Percentiles rank a stretch among this genome's conserved stretches.
Evolutionary conservation across 2,797 vertebrate genomes (phyloP).

Genomic region (Paratrypauchen microcephalus): DNA sequence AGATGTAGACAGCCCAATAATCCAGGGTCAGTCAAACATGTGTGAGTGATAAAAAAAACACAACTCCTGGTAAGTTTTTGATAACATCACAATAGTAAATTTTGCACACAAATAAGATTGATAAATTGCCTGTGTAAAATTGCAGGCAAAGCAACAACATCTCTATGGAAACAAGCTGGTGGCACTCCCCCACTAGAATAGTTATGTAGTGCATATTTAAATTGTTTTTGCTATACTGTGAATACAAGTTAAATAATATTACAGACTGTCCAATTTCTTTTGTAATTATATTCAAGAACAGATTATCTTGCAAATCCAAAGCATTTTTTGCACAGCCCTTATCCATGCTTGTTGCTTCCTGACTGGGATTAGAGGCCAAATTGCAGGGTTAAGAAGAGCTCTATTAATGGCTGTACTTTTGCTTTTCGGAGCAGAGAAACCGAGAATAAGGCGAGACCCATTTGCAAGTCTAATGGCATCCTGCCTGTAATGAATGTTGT

Average conservation of each 20-base stretch:
- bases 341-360: constrained; percentile 34
- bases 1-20: too few relatives aligned
- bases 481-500: constrained; percentile 54
- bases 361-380: constrained; percentile 39
- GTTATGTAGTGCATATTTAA: too few relatives aligned
- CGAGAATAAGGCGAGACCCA: constrained; percentile 20
- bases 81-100: too few relatives aligned
- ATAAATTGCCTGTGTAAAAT: neutral
- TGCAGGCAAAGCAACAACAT: too few relatives aligned
- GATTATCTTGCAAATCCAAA: neutral
- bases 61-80: too few relatives aligned
- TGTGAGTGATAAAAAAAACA: too few relatives aligned
- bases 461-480: constrained; percentile 62
- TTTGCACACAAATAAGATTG: neutral
- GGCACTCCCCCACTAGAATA: too few relatives aligned
- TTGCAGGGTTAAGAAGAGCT: constrained; percentile 48
- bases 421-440: constrained; percentile 23
- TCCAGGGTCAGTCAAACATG: too few relatives aligned
- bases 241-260: neutral
- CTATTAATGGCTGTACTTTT: constrained; percentile 50
- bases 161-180: too few relatives aligned
- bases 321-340: constrained; percentile 18
- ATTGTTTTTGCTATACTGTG: too few relatives aligned
- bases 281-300: neutral
- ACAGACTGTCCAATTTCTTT: neutral